Evolutionary conservation across 2,113 vertebrate genomes (phyloP).

Genomic region (Grammomys surdaster): DNA sequence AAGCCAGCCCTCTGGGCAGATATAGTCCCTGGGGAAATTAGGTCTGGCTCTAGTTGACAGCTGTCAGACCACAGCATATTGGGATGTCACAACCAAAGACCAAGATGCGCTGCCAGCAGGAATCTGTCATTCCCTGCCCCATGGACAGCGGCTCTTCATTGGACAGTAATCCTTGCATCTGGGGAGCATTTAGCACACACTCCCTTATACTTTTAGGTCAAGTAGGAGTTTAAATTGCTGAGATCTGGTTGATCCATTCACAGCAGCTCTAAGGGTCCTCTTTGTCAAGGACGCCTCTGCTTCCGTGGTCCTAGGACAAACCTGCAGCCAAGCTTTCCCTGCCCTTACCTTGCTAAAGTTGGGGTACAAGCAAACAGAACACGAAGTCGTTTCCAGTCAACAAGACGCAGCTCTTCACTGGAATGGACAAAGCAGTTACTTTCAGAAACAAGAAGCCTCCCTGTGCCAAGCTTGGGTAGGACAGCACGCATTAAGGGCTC

Average conservation of each 20-base stretch:
- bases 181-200: accelerated
- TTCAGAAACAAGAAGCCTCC: not conserved
- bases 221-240: accelerated
- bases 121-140: not conserved
- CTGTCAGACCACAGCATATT: no score
- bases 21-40: not conserved
- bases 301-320: not conserved
- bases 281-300: not conserved
- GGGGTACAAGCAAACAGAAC: not conserved
- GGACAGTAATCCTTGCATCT: not conserved
- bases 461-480: not conserved
- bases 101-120: not conserved
- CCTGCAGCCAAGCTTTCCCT: accelerated
- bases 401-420: not conserved
- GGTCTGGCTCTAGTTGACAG: accelerated
- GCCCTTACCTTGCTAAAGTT: not conserved
- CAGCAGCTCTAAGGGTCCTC: accelerated
- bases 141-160: not conserved
- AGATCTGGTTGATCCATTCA: accelerated
- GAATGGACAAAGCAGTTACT: not conserved
- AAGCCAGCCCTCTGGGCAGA: not conserved
- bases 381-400: not conserved
- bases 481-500: not conserved
- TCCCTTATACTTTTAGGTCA: accelerated
- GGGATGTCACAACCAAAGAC: not conserved